Conservation (phyloP, 2,888 invertebrate species). For the Monopis laevigella region DNA sequence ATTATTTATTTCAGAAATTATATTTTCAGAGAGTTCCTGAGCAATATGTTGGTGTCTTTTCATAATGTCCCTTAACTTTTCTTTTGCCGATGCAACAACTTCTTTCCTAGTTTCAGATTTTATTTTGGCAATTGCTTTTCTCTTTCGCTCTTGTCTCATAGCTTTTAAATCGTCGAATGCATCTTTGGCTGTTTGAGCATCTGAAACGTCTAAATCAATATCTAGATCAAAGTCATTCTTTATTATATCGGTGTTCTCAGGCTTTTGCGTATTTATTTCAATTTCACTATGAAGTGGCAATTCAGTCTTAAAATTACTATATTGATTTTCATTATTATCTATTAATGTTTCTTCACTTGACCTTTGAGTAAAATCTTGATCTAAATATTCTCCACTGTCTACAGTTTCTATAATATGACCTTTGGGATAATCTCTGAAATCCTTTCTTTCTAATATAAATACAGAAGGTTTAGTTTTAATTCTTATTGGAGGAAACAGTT, state of each 20-base stretch:
- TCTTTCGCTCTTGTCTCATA: constrained; percentile 44
- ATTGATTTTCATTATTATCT: constrained; percentile 13
- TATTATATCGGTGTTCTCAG: too few relatives aligned
- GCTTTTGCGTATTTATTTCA: too few relatives aligned
- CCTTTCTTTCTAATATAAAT: constrained; percentile 77
- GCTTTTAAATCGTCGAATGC: constrained; percentile 37
- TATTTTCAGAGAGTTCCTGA: constrained; percentile 37
- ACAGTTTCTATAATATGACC: constrained; percentile 24
- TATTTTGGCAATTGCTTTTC: constrained; percentile 53
- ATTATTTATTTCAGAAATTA: constrained; percentile 22
- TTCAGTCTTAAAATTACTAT: too few relatives aligned
- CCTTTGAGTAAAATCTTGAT: constrained; percentile 15
- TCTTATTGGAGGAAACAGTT: constrained; percentile 78
- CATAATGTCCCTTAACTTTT: constrained; percentile 59
- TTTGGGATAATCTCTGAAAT: constrained; percentile 59
- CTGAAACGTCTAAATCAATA: constrained; percentile 17
- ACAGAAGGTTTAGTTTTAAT: constrained; percentile 85
- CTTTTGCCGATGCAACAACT: constrained; percentile 58
- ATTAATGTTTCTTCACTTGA: constrained; percentile 15
- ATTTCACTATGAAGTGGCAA: too few relatives aligned
- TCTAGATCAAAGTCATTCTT: too few relatives aligned
- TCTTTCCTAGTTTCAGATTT: constrained; percentile 56
- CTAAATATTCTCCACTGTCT: constrained; percentile 15
- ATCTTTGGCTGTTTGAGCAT: constrained; percentile 29
- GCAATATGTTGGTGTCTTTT: constrained; percentile 55